These are phyloP conservation scores for Ostrea denselamellosa DNA, from an alignment of 1,140 invertebrate genomes.

Conservation along the genomic window DNA sequence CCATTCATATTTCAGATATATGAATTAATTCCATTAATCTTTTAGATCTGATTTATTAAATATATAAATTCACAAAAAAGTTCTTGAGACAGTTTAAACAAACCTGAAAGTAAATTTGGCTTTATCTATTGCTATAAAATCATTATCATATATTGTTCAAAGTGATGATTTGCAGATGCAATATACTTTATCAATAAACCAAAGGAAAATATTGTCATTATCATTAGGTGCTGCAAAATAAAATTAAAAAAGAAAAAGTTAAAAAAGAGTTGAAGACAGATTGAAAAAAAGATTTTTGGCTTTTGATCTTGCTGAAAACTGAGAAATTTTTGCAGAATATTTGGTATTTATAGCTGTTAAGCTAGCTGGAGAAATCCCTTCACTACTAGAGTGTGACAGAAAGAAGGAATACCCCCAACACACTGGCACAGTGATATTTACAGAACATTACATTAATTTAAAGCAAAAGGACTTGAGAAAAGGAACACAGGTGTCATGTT, in stretches of 20 bases:
- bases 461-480: conserved; percentile 22
- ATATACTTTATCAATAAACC: too few relatives aligned
- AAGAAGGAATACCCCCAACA: background rate
- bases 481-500: background rate
- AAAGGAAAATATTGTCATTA: too few relatives aligned
- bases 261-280: background rate
- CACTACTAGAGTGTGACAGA: background rate
- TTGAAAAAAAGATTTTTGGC: background rate
- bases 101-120: background rate
- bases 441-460: background rate
- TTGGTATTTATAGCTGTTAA: background rate
- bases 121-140: background rate
- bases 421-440: background rate
- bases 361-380: background rate
- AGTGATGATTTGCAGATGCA: too few relatives aligned
- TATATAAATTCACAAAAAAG: background rate
- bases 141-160: background rate
- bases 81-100: background rate
- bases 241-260: background rate
- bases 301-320: background rate
- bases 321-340: background rate
- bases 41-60: background rate
- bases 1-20: too few relatives aligned
- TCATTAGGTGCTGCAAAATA: background rate
- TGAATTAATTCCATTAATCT: background rate